Evolutionary conservation across 2,113 vertebrate genomes (phyloP), one percentile per base, ranked within the genome.

Genomic region (Rhinichthys klamathensis): DNA sequence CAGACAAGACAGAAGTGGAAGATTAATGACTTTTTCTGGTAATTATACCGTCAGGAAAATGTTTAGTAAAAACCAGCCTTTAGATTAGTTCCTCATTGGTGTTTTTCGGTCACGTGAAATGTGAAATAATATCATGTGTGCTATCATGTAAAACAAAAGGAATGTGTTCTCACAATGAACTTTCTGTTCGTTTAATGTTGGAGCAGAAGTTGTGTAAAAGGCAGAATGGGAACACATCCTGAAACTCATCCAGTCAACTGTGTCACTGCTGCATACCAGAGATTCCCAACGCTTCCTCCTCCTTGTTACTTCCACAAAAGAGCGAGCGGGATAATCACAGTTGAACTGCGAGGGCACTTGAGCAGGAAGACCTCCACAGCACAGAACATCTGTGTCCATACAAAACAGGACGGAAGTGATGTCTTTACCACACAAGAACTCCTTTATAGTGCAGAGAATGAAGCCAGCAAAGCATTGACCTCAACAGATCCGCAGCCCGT

Each of bases 281-380:
- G 89, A 95, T 95, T 94, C 93, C 92, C 77, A 91, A 82, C 89
- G 84, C 91, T 94, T 94, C 92, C 93, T 93, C 88, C 90, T 86
- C 90, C 86, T 85, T 91, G 89, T 89, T 90, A 91, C 87, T 91
- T 87, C 87, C 65, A 72, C 75, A 82, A 82, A 84, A 72, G 61
- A 86, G 75, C 35, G 70, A 44, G 56, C 76, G 58, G 90, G 85
- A 61, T 84, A 83, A 86, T 86, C 81, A 75, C 67, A 77, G 81
- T 84, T 63, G 54, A 88, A 88, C 87, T 70, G 78, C 80, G 58
- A 74, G 82, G 78, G 76, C 75, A 87, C 90, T 89, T 82, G 60
- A 86, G 87, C 89, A 84, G 85, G 86, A 87, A 86, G 84, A 74
- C 88, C 87, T 80, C 67, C 86, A 25, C 84, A 85, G 84, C 84